A percentile compares a stretch with the other conserved stretches of the same genome.
These are phyloP conservation scores for Hyphantria cunea DNA, from an alignment of 1,140 invertebrate genomes.

Conservation along the genomic window DNA sequence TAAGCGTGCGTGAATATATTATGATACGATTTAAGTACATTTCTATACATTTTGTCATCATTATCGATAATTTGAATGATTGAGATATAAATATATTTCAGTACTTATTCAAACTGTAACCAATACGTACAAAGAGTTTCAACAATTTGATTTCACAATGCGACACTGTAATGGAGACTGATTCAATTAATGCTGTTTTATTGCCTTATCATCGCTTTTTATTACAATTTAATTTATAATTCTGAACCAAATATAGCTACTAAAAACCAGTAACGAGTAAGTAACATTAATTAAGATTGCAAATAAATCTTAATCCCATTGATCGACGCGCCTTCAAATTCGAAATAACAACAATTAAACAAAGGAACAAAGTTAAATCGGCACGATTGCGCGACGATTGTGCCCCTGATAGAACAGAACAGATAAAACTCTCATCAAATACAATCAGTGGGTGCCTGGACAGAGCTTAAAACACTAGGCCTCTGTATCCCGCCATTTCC, in stretches of 20 bases:
- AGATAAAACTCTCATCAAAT: conserved; percentile 79
- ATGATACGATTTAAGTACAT: no score
- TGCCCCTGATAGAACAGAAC: conserved; percentile 55
- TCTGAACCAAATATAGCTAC: conserved; percentile 18
- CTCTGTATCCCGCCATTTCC: conserved; percentile 65
- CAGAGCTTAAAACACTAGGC: conserved; percentile 72
- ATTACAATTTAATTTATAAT: conserved; percentile 9
- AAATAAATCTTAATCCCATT: conserved; percentile 36
- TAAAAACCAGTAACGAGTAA: conserved; percentile 19
- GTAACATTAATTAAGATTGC: conserved; percentile 33
- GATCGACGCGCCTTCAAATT: conserved; percentile 43
- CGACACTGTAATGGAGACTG: background rate
- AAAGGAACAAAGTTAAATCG: conserved; percentile 57
- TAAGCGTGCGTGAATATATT: conserved; percentile 25
- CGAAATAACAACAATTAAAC: conserved; percentile 56
- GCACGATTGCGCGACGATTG: conserved; percentile 56
- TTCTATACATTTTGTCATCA: background rate
- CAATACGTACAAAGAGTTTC: background rate
- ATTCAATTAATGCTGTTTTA: background rate
- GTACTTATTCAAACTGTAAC: no score
- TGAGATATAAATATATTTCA: background rate
- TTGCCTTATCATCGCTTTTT: conserved; percentile 2
- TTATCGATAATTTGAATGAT: conserved; percentile 3
- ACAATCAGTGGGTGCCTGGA: conserved; percentile 71
- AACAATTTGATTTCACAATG: background rate